Percentiles rank a stretch among this genome's conserved stretches.
These are phyloP conservation scores for Orgyia antiqua DNA, from an alignment of 2,888 invertebrate species.

Conservation along the genomic window DNA sequence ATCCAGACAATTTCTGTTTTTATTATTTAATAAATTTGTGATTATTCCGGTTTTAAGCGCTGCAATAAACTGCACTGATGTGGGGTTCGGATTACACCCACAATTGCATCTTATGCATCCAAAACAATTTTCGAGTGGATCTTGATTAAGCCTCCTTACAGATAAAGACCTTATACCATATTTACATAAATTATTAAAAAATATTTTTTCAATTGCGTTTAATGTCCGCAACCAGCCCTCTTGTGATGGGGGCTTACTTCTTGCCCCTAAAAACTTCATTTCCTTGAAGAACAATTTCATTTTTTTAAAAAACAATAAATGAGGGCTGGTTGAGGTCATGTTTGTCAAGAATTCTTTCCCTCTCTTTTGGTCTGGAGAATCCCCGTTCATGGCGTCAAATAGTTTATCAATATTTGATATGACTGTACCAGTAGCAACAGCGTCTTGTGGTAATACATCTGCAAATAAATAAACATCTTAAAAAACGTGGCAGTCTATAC, in stretches of 20 bases:
- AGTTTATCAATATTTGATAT: not conserved
- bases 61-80: slow-evolving; percentile 14
- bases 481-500: too few relatives aligned
- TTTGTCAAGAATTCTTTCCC: not conserved
- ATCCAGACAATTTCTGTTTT: too few relatives aligned
- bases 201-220: slow-evolving; percentile 12
- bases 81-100: slow-evolving; percentile 16
- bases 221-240: slow-evolving; percentile 24
- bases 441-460: not conserved
- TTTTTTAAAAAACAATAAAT: slow-evolving; percentile 10
- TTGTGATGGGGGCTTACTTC: slow-evolving; percentile 17
- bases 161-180: too few relatives aligned
- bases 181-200: too few relatives aligned
- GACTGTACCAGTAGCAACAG: not conserved
- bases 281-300: slow-evolving; percentile 8
- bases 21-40: too few relatives aligned
- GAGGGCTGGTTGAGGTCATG: not conserved
- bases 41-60: slow-evolving; percentile 14
- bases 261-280: slow-evolving; percentile 13
- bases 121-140: slow-evolving; percentile 19
- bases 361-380: not conserved
- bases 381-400: not conserved
- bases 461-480: too few relatives aligned
- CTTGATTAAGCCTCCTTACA: slow-evolving; percentile 21
- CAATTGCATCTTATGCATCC: slow-evolving; percentile 14